A percentile compares a stretch with the other conserved stretches of the same genome.
Conservation (phyloP, 1,140 invertebrate species). For the Drosophila pruinosa region DNA sequence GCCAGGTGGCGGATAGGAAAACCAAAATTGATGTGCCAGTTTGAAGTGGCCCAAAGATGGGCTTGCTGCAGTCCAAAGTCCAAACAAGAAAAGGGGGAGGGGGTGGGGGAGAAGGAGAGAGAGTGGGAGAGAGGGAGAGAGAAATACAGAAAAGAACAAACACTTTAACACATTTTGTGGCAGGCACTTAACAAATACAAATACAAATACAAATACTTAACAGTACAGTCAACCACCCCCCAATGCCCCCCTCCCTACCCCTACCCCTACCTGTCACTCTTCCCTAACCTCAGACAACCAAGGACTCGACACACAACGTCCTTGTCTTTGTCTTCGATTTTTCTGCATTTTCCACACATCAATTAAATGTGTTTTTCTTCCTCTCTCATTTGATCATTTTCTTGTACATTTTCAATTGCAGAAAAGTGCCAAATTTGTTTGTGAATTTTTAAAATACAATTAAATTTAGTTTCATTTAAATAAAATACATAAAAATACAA, state of each 20-base stretch:
- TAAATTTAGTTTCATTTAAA: no score
- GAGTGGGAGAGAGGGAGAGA: neutral
- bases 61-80: constrained; percentile 66
- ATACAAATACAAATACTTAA: neutral
- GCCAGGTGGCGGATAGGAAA: constrained; percentile 87
- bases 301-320: no score
- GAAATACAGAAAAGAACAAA: neutral
- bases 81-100: neutral
- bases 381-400: no score
- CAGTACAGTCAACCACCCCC: neutral
- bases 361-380: no score
- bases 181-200: neutral
- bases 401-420: no score
- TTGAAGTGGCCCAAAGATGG: constrained; percentile 81
- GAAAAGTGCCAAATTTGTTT: no score
- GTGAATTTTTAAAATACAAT: no score
- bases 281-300: neutral
- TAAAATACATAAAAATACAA: no score
- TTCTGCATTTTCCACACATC: no score
- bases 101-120: neutral
- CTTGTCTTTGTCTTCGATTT: no score
- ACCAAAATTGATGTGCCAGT: constrained; percentile 89
- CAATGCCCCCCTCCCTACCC: neutral
- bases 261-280: neutral
- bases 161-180: neutral